Evolutionary conservation across 2,888 invertebrate species (phyloP).

Genomic region (Xestia c-nigrum): DNA sequence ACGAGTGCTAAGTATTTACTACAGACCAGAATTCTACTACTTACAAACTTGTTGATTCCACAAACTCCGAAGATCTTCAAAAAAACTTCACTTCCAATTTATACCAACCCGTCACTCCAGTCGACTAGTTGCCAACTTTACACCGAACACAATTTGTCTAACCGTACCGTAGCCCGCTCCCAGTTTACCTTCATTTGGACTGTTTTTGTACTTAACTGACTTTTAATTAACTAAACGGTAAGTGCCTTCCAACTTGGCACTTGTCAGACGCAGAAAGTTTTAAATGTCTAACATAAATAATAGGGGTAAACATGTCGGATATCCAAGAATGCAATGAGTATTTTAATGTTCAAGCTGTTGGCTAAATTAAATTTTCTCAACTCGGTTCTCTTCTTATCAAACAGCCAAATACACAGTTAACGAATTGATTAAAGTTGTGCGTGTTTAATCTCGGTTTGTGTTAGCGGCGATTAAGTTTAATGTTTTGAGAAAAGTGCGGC

Average conservation of each 20-base stretch:
- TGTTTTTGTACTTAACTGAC: constrained; percentile 63
- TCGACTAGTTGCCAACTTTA: constrained; percentile 46
- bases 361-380: constrained; percentile 37
- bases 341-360: constrained; percentile 23
- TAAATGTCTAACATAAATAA: constrained; percentile 50
- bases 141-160: constrained; percentile 56
- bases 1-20: not conserved
- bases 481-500: constrained; percentile 42
- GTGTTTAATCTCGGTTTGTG: constrained; percentile 41
- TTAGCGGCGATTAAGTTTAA: constrained; percentile 43
- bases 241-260: constrained; percentile 51
- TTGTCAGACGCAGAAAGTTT: constrained; percentile 59
- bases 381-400: constrained; percentile 30
- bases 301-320: constrained; percentile 49
- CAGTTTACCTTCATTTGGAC: constrained; percentile 56
- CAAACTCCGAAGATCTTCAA: constrained; percentile 16
- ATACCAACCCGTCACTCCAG: constrained; percentile 33
- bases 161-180: constrained; percentile 18
- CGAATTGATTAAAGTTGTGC: constrained; percentile 46
- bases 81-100: constrained; percentile 24
- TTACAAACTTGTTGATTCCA: constrained; percentile 45
- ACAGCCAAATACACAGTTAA: constrained; percentile 26
- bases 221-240: constrained; percentile 63
- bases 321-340: constrained; percentile 39
- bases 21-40: not conserved